Percentiles rank a stretch among this genome's conserved stretches.
These are phyloP conservation scores for Chaetorhynchus papuensis DNA, from an alignment of 2,113 vertebrate genomes.

Conservation along the genomic window DNA sequence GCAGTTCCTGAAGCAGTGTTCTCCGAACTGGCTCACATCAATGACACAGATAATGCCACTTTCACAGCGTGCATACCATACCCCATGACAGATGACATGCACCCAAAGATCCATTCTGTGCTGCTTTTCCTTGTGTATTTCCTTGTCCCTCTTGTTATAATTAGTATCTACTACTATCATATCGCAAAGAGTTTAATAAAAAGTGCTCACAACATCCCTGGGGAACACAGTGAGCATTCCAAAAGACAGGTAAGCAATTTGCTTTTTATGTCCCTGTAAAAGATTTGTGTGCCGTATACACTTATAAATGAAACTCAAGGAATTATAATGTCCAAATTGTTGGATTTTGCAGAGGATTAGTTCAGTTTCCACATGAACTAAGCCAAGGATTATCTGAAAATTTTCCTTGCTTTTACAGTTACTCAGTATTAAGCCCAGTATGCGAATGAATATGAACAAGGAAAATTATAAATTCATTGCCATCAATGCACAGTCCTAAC, in stretches of 20 bases:
- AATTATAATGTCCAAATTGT: background rate
- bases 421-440: background rate
- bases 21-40: slow-evolving; percentile 83
- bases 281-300: background rate
- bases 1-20: slow-evolving; percentile 90
- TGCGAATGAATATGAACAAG: background rate
- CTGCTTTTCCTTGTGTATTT: slow-evolving; percentile 94
- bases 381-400: background rate
- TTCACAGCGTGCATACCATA: slow-evolving; percentile 91
- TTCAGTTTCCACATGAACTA: background rate
- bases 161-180: slow-evolving; percentile 91
- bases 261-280: background rate
- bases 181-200: slow-evolving; percentile 89
- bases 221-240: slow-evolving; percentile 89
- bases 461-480: background rate
- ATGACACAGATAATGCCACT: slow-evolving; percentile 74
- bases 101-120: slow-evolving; percentile 91
- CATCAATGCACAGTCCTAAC: background rate
- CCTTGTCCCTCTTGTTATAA: slow-evolving; percentile 86
- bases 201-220: slow-evolving; percentile 91
- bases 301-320: background rate
- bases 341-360: background rate
- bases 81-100: slow-evolving; percentile 83
- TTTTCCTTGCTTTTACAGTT: background rate
- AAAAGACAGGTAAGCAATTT: slow-evolving; percentile 85